Evolutionary conservation across 1,140 invertebrate species (phyloP).

Genomic region (Drosophila bipectinata): DNA sequence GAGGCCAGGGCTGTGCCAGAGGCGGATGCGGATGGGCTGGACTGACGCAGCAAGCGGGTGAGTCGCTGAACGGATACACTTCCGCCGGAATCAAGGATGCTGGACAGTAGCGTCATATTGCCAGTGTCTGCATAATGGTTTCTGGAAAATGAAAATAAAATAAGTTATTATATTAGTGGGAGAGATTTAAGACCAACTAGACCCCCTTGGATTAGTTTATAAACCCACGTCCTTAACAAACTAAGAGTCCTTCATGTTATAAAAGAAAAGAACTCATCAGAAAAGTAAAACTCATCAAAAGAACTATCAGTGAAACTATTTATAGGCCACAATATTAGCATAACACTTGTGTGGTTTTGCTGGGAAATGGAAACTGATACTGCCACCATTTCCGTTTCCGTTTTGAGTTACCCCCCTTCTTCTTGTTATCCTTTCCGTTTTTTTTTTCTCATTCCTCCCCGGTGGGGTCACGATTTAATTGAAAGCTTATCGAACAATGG

Average conservation of each 20-base stretch:
- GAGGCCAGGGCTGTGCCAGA: background rate
- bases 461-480: constrained; percentile 45
- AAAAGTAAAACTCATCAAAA: background rate
- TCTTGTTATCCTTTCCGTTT: background rate
- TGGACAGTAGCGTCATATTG: constrained; percentile 38
- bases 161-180: background rate
- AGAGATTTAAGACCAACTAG: too few species aligned
- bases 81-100: constrained; percentile 18
- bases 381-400: background rate
- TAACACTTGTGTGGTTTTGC: constrained; percentile 6
- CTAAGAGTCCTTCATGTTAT: too few species aligned
- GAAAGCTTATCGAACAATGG: constrained; percentile 50
- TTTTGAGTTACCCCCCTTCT: background rate
- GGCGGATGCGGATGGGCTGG: constrained; percentile 15
- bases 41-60: constrained; percentile 17
- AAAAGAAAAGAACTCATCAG: too few species aligned
- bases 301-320: background rate
- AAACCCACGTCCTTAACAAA: too few species aligned
- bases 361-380: constrained; percentile 19
- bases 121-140: constrained; percentile 13
- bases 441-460: background rate
- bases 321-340: constrained; percentile 7
- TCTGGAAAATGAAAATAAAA: background rate
- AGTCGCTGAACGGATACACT: constrained; percentile 22
- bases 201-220: too few species aligned